A percentile compares a stretch with the other conserved stretches of the same genome.
phyloP scores from a whole-genome alignment of 2,113 vertebrate genomes.

The Gambusia affinis region DNA sequence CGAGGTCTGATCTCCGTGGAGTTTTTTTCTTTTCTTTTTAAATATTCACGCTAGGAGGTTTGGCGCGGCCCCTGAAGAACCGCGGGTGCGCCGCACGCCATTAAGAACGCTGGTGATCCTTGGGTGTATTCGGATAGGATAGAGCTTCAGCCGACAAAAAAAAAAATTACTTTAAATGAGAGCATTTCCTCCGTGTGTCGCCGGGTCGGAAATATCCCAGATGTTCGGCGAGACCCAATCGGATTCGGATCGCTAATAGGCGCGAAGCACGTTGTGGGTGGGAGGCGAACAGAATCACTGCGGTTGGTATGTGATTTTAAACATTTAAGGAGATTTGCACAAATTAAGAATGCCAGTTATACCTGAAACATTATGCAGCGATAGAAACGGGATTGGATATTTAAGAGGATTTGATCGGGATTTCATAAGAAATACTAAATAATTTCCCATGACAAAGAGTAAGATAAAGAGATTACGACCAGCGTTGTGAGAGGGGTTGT shows the following conservation, averaged over 20 bases:
- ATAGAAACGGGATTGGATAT: neutral
- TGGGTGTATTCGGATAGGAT: conserved; percentile 33
- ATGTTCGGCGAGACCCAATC: conserved; percentile 50
- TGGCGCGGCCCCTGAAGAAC: conserved; percentile 34
- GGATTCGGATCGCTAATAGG: conserved; percentile 44
- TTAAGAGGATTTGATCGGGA: conserved; percentile 12
- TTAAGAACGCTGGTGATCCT: conserved; percentile 57
- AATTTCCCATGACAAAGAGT: neutral
- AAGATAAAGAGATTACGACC: neutral
- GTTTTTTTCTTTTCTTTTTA: conserved; percentile 20
- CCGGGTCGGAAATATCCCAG: conserved; percentile 55
- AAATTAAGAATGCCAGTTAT: conserved; percentile 15
- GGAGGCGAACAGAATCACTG: neutral
- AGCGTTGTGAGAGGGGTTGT: neutral
- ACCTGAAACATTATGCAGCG: conserved; percentile 24
- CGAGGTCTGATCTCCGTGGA: conserved; percentile 56
- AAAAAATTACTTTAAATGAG: conserved; percentile 47
- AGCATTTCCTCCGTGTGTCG: conserved; percentile 41
- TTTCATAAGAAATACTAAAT: neutral
- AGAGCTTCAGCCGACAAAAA: conserved; percentile 28
- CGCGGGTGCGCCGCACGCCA: conserved; percentile 42
- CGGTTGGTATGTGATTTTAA: conserved; percentile 47
- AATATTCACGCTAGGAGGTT: conserved; percentile 68
- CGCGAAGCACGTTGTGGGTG: conserved; percentile 15
- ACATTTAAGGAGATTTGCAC: conserved; percentile 32